Percentiles rank a stretch among this genome's conserved stretches.
Evolutionary conservation across 1,140 invertebrate species (phyloP).

Genomic region (Psix sp.): DNA sequence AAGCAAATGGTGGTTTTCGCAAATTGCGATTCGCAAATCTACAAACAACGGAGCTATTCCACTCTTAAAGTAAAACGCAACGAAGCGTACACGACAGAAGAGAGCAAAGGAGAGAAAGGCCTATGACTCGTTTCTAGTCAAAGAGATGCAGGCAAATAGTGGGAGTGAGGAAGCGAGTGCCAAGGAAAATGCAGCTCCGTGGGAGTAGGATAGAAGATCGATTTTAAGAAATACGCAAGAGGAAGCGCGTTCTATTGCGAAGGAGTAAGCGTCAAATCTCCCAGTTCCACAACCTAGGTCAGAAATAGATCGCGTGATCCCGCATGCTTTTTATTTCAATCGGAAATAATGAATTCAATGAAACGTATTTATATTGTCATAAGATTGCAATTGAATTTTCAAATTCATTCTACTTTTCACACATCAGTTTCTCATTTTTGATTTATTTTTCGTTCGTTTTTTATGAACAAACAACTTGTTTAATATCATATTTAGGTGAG

Average conservation of each 20-base stretch:
- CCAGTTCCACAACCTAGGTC: constrained; percentile 6
- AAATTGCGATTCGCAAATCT: constrained; percentile 30
- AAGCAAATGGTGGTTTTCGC: constrained; percentile 27
- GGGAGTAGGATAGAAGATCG: constrained; percentile 20
- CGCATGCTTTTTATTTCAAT: too few species aligned
- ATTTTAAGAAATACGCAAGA: constrained; percentile 28
- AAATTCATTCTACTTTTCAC: too few species aligned
- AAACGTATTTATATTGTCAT: too few species aligned
- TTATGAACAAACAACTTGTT: too few species aligned
- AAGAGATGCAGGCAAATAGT: constrained; percentile 44
- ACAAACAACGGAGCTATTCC: constrained; percentile 35
- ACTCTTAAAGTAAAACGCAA: constrained; percentile 42
- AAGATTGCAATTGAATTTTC: too few species aligned
- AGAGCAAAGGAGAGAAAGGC: constrained; percentile 53
- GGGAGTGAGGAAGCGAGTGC: constrained; percentile 23
- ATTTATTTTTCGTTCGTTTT: too few species aligned
- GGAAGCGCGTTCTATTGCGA: constrained; percentile 30
- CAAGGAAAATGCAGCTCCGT: constrained; percentile 11
- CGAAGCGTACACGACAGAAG: constrained; percentile 34
- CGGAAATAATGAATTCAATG: too few species aligned
- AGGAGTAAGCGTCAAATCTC: constrained; percentile 21
- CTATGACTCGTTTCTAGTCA: constrained; percentile 41
- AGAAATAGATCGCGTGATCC: constrained; percentile 22
- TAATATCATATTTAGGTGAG: too few species aligned
- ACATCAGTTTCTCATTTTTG: too few species aligned